A percentile compares a stretch with the other conserved stretches of the same genome.
Evolutionary conservation across 2,888 invertebrate species (phyloP).

Genomic region (Eristalinus aeneus): DNA sequence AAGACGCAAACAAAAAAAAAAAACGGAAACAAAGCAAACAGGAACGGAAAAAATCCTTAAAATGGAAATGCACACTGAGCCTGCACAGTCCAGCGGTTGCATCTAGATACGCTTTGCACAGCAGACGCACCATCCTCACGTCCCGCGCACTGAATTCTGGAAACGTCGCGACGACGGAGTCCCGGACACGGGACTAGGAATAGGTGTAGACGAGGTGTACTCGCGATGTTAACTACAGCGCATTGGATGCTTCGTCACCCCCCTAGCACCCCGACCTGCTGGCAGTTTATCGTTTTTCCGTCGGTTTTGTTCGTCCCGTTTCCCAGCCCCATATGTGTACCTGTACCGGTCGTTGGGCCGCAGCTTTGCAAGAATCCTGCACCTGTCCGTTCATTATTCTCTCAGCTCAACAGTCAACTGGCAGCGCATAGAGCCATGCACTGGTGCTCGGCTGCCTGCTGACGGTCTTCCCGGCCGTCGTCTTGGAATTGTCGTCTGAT

Average conservation of each 20-base stretch:
- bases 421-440: conserved; percentile 29
- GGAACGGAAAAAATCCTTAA: conserved; percentile 23
- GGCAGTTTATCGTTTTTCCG: not conserved
- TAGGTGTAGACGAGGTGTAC: not conserved
- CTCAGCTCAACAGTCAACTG: conserved; percentile 50
- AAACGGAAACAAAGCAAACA: not conserved
- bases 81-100: conserved; percentile 17
- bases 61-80: conserved; percentile 23
- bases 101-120: conserved; percentile 19
- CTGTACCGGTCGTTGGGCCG: not conserved
- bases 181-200: not conserved
- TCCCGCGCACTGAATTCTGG: conserved; percentile 49
- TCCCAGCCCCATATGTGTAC: not conserved
- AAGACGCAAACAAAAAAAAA: not conserved
- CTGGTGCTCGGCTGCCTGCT: conserved; percentile 17
- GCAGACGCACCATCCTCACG: not conserved
- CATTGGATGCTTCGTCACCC: not conserved
- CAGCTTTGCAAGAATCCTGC: conserved; percentile 52
- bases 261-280: not conserved
- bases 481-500: not conserved
- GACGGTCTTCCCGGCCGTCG: not conserved
- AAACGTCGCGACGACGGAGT: conserved; percentile 47
- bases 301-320: conserved; percentile 10
- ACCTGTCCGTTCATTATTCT: conserved; percentile 68
- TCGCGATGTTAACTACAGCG: conserved; percentile 10